These are phyloP conservation scores for Sarcophilus harrisii DNA, from an alignment of 2,797 vertebrate genomes.

Conservation along the genomic window DNA sequence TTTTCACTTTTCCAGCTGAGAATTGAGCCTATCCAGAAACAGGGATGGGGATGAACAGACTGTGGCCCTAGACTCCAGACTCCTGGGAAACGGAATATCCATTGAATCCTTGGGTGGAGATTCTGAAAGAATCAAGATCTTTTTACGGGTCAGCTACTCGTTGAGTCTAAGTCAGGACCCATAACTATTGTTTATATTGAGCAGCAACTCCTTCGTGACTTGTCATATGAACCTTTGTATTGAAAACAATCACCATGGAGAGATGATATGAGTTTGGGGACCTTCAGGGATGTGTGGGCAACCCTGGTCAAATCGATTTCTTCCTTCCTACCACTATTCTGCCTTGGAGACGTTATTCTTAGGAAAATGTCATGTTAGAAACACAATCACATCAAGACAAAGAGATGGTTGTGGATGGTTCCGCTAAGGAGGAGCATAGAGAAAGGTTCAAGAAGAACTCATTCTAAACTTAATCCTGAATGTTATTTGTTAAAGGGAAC, in stretches of 20 bases:
- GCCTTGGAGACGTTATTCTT: not conserved
- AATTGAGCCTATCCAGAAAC: not conserved
- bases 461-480: not conserved
- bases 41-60: accelerated
- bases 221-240: not conserved
- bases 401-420: not conserved
- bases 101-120: too few relatives aligned
- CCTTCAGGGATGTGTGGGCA: too few relatives aligned
- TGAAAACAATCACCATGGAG: accelerated
- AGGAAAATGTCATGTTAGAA: not conserved
- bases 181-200: not conserved
- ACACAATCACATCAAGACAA: not conserved
- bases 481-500: not conserved
- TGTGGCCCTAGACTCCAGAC: not conserved
- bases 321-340: not conserved
- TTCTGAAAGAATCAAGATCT: not conserved
- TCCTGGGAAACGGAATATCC: not conserved
- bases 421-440: not conserved
- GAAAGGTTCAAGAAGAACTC: not conserved
- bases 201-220: not conserved
- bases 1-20: not conserved
- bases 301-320: not conserved
- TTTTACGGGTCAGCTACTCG: not conserved
- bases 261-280: not conserved
- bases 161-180: accelerated